Evolutionary conservation across 1,140 invertebrate species (phyloP), one percentile per base, ranked within the genome.

Genomic region (Magallana angulata): DNA sequence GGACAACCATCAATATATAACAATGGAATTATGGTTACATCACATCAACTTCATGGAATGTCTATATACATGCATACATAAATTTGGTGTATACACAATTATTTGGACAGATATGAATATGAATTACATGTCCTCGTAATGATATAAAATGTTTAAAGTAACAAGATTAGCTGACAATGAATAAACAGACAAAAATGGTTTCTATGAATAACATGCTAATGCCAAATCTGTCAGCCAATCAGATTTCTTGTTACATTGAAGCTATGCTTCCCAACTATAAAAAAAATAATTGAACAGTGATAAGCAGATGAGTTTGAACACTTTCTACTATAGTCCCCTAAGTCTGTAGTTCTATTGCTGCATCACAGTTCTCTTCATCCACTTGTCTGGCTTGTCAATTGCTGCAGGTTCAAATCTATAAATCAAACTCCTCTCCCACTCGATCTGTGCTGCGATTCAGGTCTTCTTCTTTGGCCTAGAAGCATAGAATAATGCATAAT

Each of bases 371-470:
- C 24, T 76, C 30, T 76, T 76, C 11, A 9, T 76, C 18, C 68
- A 76, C 24, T 8, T 76, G 68, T 30, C 68, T 30, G 18, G 36
- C 2, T 12, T 8, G 68, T 30, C 68, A 30, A 5, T 18, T 11
- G 7, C 18, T 36, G 24, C 14, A 12, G 30, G 68, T 76, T 76
- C 68, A 76, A 76, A 76, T 36, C 68, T 76, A 76, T 76, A 76
- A 76, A 76, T 76, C 68, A 76, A 76, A 76, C 68, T 76, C 68
- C 68, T 76, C 68, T 76, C 68, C 68, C 12, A 76, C 68, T 76
- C 68, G 68, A 12, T 76, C 68, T 76, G 68, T 36, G 68, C 68
- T 76, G 24, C 68, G 68, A 24, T 76, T 76, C 24, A 76, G 24
- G 36, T 30, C 36, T 24, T 76, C 68, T 30, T 76, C 68, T 30